phyloP scores from a whole-genome alignment of 2,113 vertebrate species.

The Rutilus rutilus region DNA sequence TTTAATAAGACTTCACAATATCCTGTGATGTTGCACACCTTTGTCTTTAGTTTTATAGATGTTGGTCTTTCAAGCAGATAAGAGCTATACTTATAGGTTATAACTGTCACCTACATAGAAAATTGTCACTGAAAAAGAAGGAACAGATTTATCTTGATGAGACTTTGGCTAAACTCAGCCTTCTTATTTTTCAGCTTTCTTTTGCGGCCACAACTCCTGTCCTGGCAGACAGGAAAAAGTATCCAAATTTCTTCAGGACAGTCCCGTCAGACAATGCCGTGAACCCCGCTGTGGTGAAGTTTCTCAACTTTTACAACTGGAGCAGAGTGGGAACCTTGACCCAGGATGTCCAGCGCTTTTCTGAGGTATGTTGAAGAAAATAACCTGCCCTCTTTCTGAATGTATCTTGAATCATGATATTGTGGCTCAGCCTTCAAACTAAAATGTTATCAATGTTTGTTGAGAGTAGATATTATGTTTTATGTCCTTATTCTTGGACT shows the following conservation, averaged over 20 bases:
- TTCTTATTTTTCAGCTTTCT: slow-evolving; percentile 82
- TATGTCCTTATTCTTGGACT: not conserved
- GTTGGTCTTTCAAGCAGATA: not conserved
- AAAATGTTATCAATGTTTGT: not conserved
- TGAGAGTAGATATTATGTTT: not conserved
- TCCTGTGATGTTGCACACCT: not conserved
- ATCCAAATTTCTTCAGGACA: slow-evolving; percentile 98
- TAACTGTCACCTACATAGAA: not conserved
- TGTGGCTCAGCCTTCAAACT: not conserved
- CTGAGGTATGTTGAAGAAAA: slow-evolving; percentile 83
- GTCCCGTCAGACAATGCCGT: slow-evolving; percentile 98
- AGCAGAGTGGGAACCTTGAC: slow-evolving; percentile 95
- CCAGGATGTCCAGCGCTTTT: slow-evolving; percentile 97
- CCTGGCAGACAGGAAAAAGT: slow-evolving; percentile 97
- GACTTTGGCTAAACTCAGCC: not conserved
- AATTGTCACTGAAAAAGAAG: not conserved
- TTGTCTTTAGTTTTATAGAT: not conserved
- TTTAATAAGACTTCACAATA: not conserved
- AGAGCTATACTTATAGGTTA: not conserved
- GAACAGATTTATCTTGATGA: not conserved
- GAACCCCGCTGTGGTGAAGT: slow-evolving; percentile 95
- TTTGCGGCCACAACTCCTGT: slow-evolving; percentile 98
- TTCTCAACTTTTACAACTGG: slow-evolving; percentile 94
- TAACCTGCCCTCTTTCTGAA: not conserved
- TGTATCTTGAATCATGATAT: not conserved